Base-by-base conservation (phyloP, 2,113 vertebrate species). In the Aleadryas rufinucha region DNA sequence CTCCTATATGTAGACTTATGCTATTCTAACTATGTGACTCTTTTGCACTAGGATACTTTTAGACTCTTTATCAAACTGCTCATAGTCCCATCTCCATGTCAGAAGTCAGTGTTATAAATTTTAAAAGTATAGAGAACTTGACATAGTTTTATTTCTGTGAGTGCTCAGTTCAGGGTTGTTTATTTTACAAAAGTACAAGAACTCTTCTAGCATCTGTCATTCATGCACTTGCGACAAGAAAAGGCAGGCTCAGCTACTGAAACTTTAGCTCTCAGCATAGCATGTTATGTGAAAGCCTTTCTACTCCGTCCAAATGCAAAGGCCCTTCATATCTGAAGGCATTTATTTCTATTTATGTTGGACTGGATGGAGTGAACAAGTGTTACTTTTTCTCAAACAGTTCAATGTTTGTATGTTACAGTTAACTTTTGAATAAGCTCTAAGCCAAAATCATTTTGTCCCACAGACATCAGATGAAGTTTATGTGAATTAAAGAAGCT, bases 341-440 rank as follows among this genome's bases (percentile, higher is more conserved):
- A 70, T 92, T 97, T 96, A 68, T 94, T 97, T 97, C 86, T 95
- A 75, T 97, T 97, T 96, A 61, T 94, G 39, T 95, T 97, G 93
- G 86, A 91, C 77, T 87, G 33, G 60, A 64, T 83, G 50, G 78
- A 76, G 39, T 75, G 47, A 68, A 56, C 33, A 96, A 96, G 42
- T 64, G 83, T 89, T 90, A 81, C 82, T 63, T 79, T 95, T 94
- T 80, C 87, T 94, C 52, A 78, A 96, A 59, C 42, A 56, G 80
- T 84, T 95, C 77, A 78, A 26, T 95, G 77, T 96, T 97, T 96
- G 13, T 82, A 54, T 93, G 89, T 97, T 96, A 76, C 53, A 84
- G 77, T 89, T 87, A 97, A 94, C 74, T 87, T 95, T 69, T 84
- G 72, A 71, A 72, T 71, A 89, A 78, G 52, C 4, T 7, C 68